Conservation (phyloP, 2,113 vertebrate species). For the Cyanistes caeruleus region DNA sequence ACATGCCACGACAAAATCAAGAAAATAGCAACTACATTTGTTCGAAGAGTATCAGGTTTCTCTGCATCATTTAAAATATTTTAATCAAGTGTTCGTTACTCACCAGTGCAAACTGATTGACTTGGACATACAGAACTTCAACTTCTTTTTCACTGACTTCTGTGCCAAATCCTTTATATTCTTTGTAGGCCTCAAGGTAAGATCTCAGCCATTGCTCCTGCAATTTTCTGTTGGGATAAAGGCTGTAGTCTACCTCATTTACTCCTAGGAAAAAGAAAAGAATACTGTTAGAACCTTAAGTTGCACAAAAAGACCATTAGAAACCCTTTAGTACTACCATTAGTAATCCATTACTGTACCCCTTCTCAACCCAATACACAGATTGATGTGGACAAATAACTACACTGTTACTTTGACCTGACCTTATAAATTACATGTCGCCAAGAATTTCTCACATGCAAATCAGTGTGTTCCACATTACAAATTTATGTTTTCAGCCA, state of each 20-base stretch:
- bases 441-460: not conserved
- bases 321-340: not conserved
- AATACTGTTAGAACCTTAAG: not conserved
- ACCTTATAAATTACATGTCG: not conserved
- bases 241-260: constrained; percentile 94
- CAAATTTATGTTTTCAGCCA: not conserved
- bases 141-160: constrained; percentile 88
- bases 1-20: not conserved
- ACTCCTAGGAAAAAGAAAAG: constrained; percentile 77
- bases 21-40: not conserved
- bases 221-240: constrained; percentile 86
- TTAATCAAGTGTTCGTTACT: constrained; percentile 47
- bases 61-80: not conserved
- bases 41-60: not conserved
- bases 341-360: not conserved
- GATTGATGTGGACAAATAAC: not conserved
- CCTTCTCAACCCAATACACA: not conserved
- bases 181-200: constrained; percentile 94
- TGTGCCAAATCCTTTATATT: constrained; percentile 83
- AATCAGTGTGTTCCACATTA: not conserved
- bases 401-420: not conserved
- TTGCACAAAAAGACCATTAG: not conserved
- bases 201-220: constrained; percentile 90
- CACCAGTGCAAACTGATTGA: constrained; percentile 95
- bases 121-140: constrained; percentile 92